Conservation (phyloP, 2,113 vertebrate genomes). For the Jaculus jaculus region DNA sequence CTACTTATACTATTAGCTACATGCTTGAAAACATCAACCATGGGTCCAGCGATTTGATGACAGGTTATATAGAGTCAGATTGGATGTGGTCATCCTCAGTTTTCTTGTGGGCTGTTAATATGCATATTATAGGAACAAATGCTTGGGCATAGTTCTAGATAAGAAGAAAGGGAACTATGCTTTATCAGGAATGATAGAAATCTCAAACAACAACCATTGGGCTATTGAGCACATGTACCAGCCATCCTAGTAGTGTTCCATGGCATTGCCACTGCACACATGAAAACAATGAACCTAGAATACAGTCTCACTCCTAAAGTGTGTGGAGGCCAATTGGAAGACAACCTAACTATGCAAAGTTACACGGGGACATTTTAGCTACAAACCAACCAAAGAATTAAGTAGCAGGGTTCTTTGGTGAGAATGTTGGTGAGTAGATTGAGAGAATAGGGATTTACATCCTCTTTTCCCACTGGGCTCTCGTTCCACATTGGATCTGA, state of each 20-base stretch:
- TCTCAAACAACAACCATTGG: not conserved
- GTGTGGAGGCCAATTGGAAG: not conserved
- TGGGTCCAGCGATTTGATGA: slow-evolving; percentile 65
- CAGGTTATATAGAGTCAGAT: slow-evolving; percentile 65
- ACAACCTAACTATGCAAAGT: not conserved
- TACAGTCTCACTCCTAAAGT: not conserved
- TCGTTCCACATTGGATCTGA: not conserved
- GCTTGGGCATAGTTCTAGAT: not conserved
- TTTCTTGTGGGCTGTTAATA: not conserved
- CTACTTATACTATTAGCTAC: slow-evolving; percentile 74
- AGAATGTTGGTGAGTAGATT: not conserved
- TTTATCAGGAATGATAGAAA: not conserved
- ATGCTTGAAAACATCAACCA: slow-evolving; percentile 75
- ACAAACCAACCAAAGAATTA: not conserved
- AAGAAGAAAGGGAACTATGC: not conserved
- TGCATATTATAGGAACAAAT: not conserved
- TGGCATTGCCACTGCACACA: not conserved
- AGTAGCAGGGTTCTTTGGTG: not conserved
- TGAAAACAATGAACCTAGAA: not conserved
- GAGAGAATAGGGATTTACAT: not conserved
- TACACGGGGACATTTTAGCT: not conserved
- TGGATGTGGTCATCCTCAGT: not conserved
- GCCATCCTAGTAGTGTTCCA: not conserved
- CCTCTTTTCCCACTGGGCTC: not conserved
- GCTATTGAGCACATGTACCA: not conserved